These are phyloP conservation scores for Macrostomum lignano DNA, from an alignment of 1,140 invertebrate species.

Conservation along the genomic window DNA sequence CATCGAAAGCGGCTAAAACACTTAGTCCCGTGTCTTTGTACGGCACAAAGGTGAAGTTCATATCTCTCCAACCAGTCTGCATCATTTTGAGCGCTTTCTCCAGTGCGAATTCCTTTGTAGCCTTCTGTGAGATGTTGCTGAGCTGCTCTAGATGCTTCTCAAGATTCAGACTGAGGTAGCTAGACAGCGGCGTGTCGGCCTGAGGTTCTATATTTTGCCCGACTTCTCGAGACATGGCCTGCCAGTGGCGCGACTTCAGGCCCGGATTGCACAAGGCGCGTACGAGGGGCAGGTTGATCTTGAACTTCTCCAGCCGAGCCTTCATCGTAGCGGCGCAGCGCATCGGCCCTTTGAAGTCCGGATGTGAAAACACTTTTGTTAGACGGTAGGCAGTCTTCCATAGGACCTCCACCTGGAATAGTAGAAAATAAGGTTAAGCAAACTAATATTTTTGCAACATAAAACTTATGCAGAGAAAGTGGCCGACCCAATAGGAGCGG, in stretches of 20 bases:
- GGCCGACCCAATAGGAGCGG: too few species aligned
- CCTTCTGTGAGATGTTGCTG: constrained; percentile 19
- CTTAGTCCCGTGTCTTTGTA: constrained; percentile 34
- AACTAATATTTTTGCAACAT: constrained; percentile 5
- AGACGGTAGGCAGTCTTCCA: constrained; percentile 27
- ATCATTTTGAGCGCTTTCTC: constrained; percentile 23
- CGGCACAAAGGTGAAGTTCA: constrained; percentile 19
- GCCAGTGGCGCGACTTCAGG: constrained; percentile 26
- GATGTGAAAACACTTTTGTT: constrained; percentile 21
- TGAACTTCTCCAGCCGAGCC: constrained; percentile 32
- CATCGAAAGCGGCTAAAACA: constrained; percentile 23
- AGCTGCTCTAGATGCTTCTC: constrained; percentile 34
- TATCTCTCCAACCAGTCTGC: constrained; percentile 23
- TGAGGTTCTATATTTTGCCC: constrained; percentile 38
- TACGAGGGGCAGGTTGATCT: constrained; percentile 26
- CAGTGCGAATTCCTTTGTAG: constrained; percentile 27
- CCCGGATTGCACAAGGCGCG: constrained; percentile 26
- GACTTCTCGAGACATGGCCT: constrained; percentile 27
- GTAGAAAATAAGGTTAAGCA: background rate
- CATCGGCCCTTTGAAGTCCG: constrained; percentile 18
- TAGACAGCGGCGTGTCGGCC: constrained; percentile 39
- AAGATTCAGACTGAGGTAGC: constrained; percentile 56
- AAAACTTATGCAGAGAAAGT: too few species aligned
- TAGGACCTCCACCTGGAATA: constrained; percentile 16
- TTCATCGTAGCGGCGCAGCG: constrained; percentile 25